phyloP scores from a whole-genome alignment of 2,797 vertebrate species.

The Morus bassanus region DNA sequence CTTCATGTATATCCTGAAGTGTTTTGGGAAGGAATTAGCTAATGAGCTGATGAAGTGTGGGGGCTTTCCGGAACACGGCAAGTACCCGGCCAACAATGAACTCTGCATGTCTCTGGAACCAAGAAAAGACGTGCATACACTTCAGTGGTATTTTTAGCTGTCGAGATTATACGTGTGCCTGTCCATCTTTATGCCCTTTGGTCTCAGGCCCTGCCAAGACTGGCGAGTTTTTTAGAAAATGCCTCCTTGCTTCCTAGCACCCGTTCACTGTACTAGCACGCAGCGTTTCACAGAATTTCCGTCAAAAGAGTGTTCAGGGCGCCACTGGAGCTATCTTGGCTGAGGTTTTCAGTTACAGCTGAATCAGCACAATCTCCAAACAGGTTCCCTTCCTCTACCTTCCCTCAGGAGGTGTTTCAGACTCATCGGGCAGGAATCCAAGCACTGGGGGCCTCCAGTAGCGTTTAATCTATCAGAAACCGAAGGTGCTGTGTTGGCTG shows the following conservation, averaged over 20 bases:
- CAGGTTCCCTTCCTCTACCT: not conserved
- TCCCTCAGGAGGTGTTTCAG: not conserved
- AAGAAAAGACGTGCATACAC: not conserved
- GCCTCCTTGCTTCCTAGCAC: not conserved
- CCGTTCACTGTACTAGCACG: accelerated
- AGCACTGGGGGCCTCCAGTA: not conserved
- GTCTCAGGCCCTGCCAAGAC: not conserved
- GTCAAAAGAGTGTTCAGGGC: not conserved
- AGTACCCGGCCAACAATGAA: not conserved
- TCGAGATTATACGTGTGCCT: not conserved
- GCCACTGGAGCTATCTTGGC: not conserved
- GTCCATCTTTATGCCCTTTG: not conserved
- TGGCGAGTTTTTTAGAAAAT: not conserved
- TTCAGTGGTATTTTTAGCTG: not conserved
- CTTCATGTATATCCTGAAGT: not conserved
- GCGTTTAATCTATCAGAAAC: slow-evolving; percentile 20
- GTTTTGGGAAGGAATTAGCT: slow-evolving; percentile 25
- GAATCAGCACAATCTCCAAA: slow-evolving; percentile 5
- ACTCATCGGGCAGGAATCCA: not conserved
- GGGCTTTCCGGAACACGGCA: not conserved
- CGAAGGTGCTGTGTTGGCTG: slow-evolving; percentile 14
- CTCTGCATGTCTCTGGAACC: not conserved
- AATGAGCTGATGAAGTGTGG: not conserved
- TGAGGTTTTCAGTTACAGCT: not conserved
- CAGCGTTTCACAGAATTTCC: not conserved